Conservation (phyloP, 2,888 invertebrate species). For the Limnephilus auricula region DNA sequence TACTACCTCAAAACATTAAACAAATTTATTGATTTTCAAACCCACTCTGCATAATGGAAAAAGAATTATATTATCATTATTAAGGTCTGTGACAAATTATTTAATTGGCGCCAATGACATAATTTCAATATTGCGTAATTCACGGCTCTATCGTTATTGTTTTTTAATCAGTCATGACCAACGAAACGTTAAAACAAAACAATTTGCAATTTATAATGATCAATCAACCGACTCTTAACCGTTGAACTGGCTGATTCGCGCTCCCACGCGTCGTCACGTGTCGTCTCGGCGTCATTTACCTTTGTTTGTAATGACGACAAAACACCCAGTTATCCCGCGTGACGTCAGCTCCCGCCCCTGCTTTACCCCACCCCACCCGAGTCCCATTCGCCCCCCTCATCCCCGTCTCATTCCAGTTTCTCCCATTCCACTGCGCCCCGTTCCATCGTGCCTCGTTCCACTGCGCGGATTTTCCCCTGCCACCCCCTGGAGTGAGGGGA, state of each 20-base stretch:
- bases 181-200: not conserved
- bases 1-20: no score
- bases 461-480: not conserved
- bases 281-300: slow-evolving; percentile 56
- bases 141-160: not conserved
- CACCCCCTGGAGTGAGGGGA: slow-evolving; percentile 50
- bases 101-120: not conserved
- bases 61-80: no score
- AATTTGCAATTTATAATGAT: not conserved
- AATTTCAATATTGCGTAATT: not conserved
- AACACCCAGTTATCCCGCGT: slow-evolving; percentile 54
- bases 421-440: slow-evolving; percentile 34
- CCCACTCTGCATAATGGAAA: no score
- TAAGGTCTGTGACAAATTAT: no score
- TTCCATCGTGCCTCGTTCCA: slow-evolving; percentile 43
- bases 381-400: not conserved
- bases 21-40: no score
- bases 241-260: not conserved
- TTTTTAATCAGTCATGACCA: not conserved
- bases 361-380: not conserved
- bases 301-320: slow-evolving; percentile 61
- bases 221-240: slow-evolving; percentile 2
- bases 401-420: slow-evolving; percentile 33
- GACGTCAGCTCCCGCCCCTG: slow-evolving; percentile 54
- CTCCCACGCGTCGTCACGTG: slow-evolving; percentile 45